phyloP scores from a whole-genome alignment of 2,797 vertebrate genomes.

The Eulemur coronatus region DNA sequence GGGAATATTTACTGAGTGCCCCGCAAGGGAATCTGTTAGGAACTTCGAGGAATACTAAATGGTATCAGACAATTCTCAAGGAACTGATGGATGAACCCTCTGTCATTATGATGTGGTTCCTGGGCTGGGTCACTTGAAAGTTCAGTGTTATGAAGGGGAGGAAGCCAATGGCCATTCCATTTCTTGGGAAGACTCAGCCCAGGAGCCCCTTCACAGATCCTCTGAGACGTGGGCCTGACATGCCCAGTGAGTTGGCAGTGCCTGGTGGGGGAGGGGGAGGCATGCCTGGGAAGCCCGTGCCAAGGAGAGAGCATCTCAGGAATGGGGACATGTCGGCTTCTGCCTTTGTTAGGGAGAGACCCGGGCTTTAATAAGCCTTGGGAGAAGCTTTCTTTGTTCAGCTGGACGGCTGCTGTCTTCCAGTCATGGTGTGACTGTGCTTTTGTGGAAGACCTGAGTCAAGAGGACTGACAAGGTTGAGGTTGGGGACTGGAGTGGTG shows the following conservation, averaged over 20 bases:
- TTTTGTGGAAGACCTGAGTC: neutral
- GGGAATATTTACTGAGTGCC: neutral
- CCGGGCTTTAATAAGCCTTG: neutral
- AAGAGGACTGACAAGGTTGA: neutral
- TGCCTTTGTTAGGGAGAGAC: neutral
- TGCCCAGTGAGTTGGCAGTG: neutral
- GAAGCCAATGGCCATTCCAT: neutral
- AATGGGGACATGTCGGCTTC: neutral
- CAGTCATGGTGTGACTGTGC: neutral
- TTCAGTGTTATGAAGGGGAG: neutral
- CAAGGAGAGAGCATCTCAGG: neutral
- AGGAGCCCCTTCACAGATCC: neutral
- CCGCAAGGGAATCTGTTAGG: neutral
- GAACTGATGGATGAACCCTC: neutral
- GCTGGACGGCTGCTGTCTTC: neutral
- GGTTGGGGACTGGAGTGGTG: no score
- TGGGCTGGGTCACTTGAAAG: neutral
- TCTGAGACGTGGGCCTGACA: neutral
- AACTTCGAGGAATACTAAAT: neutral
- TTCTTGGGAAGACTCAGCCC: neutral
- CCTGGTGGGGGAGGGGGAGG: neutral
- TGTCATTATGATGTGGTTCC: neutral
- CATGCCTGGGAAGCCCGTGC: neutral
- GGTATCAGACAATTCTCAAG: neutral
- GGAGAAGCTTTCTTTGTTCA: neutral